Percentiles rank a stretch among this genome's conserved stretches.
Conservation (phyloP, 2,797 vertebrate species). For the Anguilla anguilla region DNA sequence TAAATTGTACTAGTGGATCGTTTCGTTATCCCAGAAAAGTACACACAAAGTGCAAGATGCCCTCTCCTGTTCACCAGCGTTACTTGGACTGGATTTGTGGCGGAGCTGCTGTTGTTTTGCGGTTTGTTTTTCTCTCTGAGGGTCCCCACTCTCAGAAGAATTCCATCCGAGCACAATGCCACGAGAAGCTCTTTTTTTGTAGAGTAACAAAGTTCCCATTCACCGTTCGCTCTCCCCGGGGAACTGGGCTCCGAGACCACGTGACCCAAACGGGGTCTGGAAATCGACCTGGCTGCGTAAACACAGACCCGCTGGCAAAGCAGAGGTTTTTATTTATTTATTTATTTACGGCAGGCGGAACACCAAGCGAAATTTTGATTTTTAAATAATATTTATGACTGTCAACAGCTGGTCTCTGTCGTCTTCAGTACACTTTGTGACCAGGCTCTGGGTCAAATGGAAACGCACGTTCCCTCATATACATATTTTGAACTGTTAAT, state of each 20-base stretch:
- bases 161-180: conserved; percentile 26
- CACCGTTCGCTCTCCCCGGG: conserved; percentile 43
- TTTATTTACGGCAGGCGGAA: neutral
- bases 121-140: neutral
- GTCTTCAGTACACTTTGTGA: too few relatives aligned
- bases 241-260: conserved; percentile 30
- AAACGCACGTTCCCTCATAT: too few relatives aligned
- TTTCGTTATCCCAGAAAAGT: neutral
- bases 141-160: conserved; percentile 6
- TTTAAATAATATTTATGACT: neutral
- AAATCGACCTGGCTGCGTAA: conserved; percentile 10
- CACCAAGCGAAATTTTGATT: neutral
- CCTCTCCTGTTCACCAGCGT: neutral
- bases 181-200: conserved; percentile 38
- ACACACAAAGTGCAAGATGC: neutral
- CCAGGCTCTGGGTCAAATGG: too few relatives aligned
- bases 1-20: neutral
- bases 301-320: neutral
- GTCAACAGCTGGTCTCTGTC: too few relatives aligned
- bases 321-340: neutral
- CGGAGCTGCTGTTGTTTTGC: neutral
- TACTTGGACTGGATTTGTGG: neutral
- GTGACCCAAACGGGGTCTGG: conserved; percentile 22
- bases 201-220: conserved; percentile 58
- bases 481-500: too few relatives aligned